A percentile compares a stretch with the other conserved stretches of the same genome.
These are phyloP conservation scores for Itoplectis maculator DNA, from an alignment of 2,888 invertebrate species.

Conservation along the genomic window DNA sequence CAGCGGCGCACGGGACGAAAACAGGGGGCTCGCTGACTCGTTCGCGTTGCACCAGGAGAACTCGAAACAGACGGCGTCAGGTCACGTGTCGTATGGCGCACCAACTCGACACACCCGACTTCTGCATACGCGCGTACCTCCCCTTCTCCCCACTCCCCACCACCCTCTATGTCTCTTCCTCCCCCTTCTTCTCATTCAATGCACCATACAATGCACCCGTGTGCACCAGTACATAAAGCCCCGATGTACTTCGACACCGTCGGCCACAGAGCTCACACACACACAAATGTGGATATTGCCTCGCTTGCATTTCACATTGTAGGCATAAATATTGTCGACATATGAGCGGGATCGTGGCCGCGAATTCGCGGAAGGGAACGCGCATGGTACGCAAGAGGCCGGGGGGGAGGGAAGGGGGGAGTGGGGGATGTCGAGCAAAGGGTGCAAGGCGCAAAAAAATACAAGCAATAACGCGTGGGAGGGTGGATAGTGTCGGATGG, in stretches of 20 bases:
- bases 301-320: slow-evolving; percentile 21
- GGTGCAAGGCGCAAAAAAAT: not conserved
- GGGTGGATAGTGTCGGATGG: not conserved
- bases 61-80: slow-evolving; percentile 44
- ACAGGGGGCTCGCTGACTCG: slow-evolving; percentile 18
- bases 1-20: not conserved
- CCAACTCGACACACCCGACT: slow-evolving; percentile 27
- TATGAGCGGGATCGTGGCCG: slow-evolving; percentile 11
- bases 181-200: slow-evolving; percentile 34
- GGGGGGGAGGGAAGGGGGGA: too few species aligned
- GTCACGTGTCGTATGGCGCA: slow-evolving; percentile 36
- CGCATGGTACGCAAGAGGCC: not conserved
- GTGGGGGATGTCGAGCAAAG: not conserved
- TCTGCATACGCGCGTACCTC: not conserved
- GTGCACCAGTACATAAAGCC: slow-evolving; percentile 1
- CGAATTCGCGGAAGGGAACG: slow-evolving; percentile 1
- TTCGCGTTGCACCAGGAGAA: slow-evolving; percentile 37
- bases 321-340: slow-evolving; percentile 47
- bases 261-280: not conserved
- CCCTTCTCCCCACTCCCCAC: slow-evolving; percentile 9
- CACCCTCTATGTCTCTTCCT: not conserved
- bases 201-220: slow-evolving; percentile 21
- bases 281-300: slow-evolving; percentile 11
- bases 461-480: not conserved
- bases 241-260: not conserved